Base-by-base conservation (phyloP, 1,140 invertebrate genomes). In the Zaprionus capensis region DNA sequence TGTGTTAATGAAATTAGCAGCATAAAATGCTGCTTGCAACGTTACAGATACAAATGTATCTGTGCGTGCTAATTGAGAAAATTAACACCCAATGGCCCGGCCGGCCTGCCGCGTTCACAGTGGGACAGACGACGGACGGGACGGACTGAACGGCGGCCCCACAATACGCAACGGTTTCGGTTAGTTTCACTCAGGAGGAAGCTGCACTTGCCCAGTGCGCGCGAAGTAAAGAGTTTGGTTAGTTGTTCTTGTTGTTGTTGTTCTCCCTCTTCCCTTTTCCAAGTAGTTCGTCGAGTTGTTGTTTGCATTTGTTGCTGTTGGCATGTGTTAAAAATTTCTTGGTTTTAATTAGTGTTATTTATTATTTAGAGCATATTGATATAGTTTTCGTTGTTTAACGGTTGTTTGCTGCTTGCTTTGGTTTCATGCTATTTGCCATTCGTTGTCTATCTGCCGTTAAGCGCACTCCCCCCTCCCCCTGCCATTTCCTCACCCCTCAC, bases 1-100 rank as follows among this genome's bases (percentile, higher is more conserved):
- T 84, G 91, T 92, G 91, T 92, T 92, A 92, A 92, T 92, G 91
- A 92, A 92, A 92, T 92, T 92, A 92, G 91, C 91, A 92, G 82
- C 91, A 91, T 91, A 91, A 85, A 83, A 91, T 87, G 72, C 61
- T 81, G 67, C 70, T 78, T 80, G 78, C 81, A 84, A 69, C 78
- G 85, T 85, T 87, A 81, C 84, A 87, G 81, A 81, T 86, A 86
- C 82, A 79, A 84, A 88, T 88, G 72, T 88, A 90, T 90, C 84
- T 81, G 53, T 57, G 53, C 49, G 76, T 91, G 91, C 82, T 92
- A 92, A 92, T 91, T 92, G 91, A 77, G 74, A 83, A 88, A 92
- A 92, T 92, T 91, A 91, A 92, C 91, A 92, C 80, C 76, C 78
- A 78, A 53, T 66, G 69, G 77, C 71, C 64, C 71, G 67, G 69